Evolutionary conservation across 1,140 invertebrate genomes (phyloP).

Genomic region (Pteromalus puparum): DNA sequence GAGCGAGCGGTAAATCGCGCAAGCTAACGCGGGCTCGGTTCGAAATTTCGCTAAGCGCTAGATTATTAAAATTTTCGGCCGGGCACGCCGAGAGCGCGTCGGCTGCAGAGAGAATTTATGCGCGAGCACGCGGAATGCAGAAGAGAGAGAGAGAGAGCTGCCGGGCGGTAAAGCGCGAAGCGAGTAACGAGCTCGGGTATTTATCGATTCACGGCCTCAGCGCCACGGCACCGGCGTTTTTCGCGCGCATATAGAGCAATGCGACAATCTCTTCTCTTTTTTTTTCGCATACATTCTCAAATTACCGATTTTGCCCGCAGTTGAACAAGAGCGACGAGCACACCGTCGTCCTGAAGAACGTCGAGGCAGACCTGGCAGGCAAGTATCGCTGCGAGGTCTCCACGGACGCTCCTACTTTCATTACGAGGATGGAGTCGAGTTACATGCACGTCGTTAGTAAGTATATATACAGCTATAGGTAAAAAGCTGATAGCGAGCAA

Average conservation of each 20-base stretch:
- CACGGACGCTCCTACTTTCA: conserved; percentile 82
- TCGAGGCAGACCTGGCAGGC: conserved; percentile 80
- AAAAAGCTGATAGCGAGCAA: too few relatives aligned
- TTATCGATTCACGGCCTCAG: not conserved
- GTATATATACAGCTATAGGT: conserved; percentile 67
- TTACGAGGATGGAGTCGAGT: conserved; percentile 79
- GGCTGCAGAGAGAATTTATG: not conserved
- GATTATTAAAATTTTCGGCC: conserved; percentile 63
- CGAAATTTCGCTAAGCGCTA: conserved; percentile 59
- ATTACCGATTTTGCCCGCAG: conserved; percentile 62
- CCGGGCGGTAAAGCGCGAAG: not conserved
- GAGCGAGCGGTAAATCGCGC: conserved; percentile 12
- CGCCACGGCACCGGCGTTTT: not conserved
- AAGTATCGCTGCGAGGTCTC: conserved; percentile 86
- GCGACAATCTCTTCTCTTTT: not conserved
- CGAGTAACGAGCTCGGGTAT: not conserved
- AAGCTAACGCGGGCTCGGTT: too few relatives aligned
- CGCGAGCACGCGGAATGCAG: conserved; percentile 1
- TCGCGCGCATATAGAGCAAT: not conserved
- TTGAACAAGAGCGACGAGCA: conserved; percentile 70
- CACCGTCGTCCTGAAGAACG: conserved; percentile 81
- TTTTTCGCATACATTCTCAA: not conserved
- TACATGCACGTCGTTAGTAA: conserved; percentile 85
- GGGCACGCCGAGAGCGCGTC: not conserved
- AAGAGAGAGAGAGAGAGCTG: not conserved